phyloP scores from a whole-genome alignment of 1,140 invertebrate genomes.

The Drosophila yakuba region DNA sequence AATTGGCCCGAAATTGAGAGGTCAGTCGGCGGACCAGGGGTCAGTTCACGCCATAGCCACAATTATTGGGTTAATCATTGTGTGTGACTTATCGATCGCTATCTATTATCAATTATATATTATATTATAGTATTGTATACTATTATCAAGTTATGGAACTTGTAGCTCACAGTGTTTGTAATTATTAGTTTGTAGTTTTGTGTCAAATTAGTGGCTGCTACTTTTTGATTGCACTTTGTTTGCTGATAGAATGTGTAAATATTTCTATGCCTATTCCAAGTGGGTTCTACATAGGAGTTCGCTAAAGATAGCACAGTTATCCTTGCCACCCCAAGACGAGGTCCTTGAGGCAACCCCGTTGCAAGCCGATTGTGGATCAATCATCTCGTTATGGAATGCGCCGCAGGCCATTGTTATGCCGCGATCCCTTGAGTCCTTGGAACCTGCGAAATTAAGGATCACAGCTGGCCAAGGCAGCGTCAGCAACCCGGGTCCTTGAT shows the following conservation, averaged over 20 bases:
- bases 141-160: background rate
- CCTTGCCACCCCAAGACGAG: background rate
- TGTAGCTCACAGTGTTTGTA: too few relatives aligned
- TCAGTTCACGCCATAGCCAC: constrained; percentile 17
- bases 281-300: background rate
- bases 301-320: background rate
- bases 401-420: constrained; percentile 39
- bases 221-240: too few relatives aligned
- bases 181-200: too few relatives aligned
- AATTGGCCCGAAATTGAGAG: constrained; percentile 17
- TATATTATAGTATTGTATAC: too few relatives aligned
- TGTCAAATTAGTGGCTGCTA: too few relatives aligned
- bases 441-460: constrained; percentile 33
- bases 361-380: constrained; percentile 50
- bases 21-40: constrained; percentile 19
- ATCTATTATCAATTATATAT: background rate
- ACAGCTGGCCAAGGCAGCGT: constrained; percentile 47
- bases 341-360: background rate
- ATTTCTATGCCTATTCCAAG: too few relatives aligned
- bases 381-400: constrained; percentile 43
- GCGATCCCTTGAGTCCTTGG: constrained; percentile 5
- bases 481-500: background rate
- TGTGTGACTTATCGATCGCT: constrained; percentile 7
- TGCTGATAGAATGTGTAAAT: background rate
- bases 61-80: background rate